A percentile compares a stretch with the other conserved stretches of the same genome.
These are phyloP conservation scores for Hyppa rectilinea DNA, from an alignment of 2,888 invertebrate species.

Conservation along the genomic window DNA sequence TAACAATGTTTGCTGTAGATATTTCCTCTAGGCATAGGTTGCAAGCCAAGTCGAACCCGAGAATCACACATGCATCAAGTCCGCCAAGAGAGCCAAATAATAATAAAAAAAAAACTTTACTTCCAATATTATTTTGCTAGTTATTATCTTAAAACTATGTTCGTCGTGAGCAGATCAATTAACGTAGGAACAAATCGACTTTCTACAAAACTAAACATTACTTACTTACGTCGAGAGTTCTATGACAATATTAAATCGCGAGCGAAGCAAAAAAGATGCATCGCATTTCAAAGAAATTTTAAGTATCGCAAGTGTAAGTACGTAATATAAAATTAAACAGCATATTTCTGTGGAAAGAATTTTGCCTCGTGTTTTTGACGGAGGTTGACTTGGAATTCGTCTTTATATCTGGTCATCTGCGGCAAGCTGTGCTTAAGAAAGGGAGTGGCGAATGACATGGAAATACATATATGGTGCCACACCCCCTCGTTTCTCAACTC, in stretches of 20 bases:
- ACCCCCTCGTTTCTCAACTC: slow-evolving; percentile 7
- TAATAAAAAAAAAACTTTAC: too few relatives aligned
- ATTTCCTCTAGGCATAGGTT: not conserved
- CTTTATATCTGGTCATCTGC: slow-evolving; percentile 50
- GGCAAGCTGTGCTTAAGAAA: slow-evolving; percentile 29
- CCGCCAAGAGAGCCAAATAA: not conserved
- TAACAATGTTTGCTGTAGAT: not conserved
- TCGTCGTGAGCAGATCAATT: too few relatives aligned
- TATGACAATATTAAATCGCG: slow-evolving; percentile 9
- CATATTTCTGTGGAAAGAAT: slow-evolving; percentile 28
- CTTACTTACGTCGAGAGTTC: not conserved
- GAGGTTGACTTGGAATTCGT: slow-evolving; percentile 30
- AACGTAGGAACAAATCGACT: too few relatives aligned
- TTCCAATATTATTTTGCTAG: too few relatives aligned
- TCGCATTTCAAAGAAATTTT: slow-evolving; percentile 49
- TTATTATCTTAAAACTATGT: too few relatives aligned
- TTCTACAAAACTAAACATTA: slow-evolving; percentile 7
- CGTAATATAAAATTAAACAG: slow-evolving; percentile 30
- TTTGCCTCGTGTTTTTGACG: slow-evolving; percentile 30
- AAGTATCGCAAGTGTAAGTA: slow-evolving; percentile 22
- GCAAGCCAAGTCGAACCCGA: slow-evolving; percentile 1
- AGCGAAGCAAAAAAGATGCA: slow-evolving; percentile 23
- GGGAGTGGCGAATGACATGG: slow-evolving; percentile 35
- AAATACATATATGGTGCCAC: slow-evolving; percentile 38
- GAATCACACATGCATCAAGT: not conserved